These are phyloP conservation scores for Rhombomys opimus DNA, from an alignment of 2,113 vertebrate genomes.

Conservation along the genomic window DNA sequence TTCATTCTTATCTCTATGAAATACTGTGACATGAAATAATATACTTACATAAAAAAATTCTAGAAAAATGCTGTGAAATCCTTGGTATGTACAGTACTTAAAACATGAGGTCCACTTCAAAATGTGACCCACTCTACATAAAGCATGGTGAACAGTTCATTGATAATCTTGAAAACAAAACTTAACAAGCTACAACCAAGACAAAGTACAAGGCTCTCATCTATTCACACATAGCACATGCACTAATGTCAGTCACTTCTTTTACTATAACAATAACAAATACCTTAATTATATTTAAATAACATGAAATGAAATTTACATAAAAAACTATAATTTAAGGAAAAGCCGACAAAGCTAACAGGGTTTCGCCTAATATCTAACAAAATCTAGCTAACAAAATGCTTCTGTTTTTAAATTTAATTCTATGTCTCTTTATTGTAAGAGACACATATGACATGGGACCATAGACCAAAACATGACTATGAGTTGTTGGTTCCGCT, in stretches of 20 bases:
- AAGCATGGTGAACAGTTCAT: conserved; percentile 25
- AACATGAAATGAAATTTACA: background rate
- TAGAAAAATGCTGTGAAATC: conserved; percentile 48
- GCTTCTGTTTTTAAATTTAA: background rate
- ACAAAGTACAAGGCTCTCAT: background rate
- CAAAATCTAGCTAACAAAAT: background rate
- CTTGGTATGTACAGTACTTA: conserved; percentile 20
- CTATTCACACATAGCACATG: background rate
- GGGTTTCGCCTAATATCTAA: background rate
- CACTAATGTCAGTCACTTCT: background rate
- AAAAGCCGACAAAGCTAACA: background rate
- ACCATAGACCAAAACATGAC: background rate
- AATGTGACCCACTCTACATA: background rate
- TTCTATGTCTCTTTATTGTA: background rate
- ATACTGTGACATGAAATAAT: background rate
- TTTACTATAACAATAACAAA: background rate
- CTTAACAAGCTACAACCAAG: background rate
- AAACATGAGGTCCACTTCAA: background rate
- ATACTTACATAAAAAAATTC: conserved; percentile 56
- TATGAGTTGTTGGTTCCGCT: background rate
- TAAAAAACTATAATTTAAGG: background rate
- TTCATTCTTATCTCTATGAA: conserved; percentile 31
- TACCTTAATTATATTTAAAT: background rate
- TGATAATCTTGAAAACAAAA: background rate
- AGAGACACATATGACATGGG: background rate